Base-by-base conservation (phyloP, 2,888 invertebrate genomes). In the Fissipunctia ypsillon region DNA sequence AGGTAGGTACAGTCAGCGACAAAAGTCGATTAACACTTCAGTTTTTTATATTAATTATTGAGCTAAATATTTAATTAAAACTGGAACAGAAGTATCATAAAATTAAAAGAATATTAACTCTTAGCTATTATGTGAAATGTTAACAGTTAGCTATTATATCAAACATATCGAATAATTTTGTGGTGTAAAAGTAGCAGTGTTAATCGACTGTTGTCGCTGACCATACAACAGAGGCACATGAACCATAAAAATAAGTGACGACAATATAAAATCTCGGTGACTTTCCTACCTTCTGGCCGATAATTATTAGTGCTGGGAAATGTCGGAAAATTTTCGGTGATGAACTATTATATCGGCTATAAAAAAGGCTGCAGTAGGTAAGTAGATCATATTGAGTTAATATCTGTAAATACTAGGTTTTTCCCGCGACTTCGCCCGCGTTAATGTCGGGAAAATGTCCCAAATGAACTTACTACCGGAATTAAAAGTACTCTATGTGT, bases 211-310 rank as follows among this genome's bases (percentile, higher is more conserved):
- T 38, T 25, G 38, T 19, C 10, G 38, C 25, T 60, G 38, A 38
- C 10, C 3, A 60, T n/a, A 50, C 22, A 16, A 9, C 35, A 43
- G 6, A 2, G 19, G 1, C 7, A 31, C 22, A 6, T 7, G 2
- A 6, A 54, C 16, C 2, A 43, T n/a, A 14, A 72, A 64, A 38
- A 38, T 43, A 43, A 43, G 22, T 28, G 25, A 28, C 5, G 2
- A 52, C 9, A 14, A n/a, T 74, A 60, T 19, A 35, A 59, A 60
- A 35, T 16, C 3, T 72, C 31, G 0, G 35, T 73, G 31, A 52
- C 6, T 74, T 54, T 76, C 25, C 45, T 25, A 31, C 38, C 1
- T 19, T 31, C 4, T 35, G 2, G 7, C 10, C 10, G 4, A 70
- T 69, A 48, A 41, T 56, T 45, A 28, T 35, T 19, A 48, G n/a